Base-by-base conservation (phyloP, 2,888 invertebrate species). In the Escarpia spicata region DNA sequence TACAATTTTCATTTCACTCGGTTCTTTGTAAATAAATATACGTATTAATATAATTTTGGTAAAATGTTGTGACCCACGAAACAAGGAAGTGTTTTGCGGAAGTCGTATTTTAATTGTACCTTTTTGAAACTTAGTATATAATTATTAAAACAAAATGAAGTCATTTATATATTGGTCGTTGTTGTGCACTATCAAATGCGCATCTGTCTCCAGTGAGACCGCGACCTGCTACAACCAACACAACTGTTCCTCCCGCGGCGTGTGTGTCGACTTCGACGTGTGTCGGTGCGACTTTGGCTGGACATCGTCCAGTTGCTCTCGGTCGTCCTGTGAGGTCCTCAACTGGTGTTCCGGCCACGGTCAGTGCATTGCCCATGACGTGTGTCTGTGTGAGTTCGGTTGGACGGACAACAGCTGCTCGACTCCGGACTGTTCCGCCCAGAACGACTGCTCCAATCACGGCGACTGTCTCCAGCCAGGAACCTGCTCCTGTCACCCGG, bases 341-440 rank as follows among this genome's bases (percentile, higher is more conserved):
- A 75, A 92, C 43, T 89, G 60, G 43, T 92, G 92, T n/a, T 92
- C 92, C 52, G 45, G 90, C 37, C 75, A 92, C 60, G 92, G 92
- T 89, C 92, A 89, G 37, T 92, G 92, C 60, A 75, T 75, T 75
- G 92, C 52, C 15, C 90, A 43, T 37, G 45, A 92, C 90, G 90
- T 90, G 75, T 89, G 43, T 92, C 43, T 92, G 75, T 75, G 92
- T 31, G 91, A n/a, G 43, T 26, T 2, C 43, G 92, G 92, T 12
- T 92, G 43, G 43, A 43, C 37, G 45, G 92, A 75, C 19, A 75
- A 75, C 6, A 75, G 75, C 75, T 75, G 75, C 75, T 75, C 75
- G 19, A 26, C 26, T 75, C 75, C 75, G 75, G 75, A 26, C 75
- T 75, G 75, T 75, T 75, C 75, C 75, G 26, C 19, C 26, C 75